Percentiles rank a stretch among this genome's conserved stretches.
These are phyloP conservation scores for Dipus sagitta DNA, from an alignment of 2,797 vertebrate genomes.

Conservation along the genomic window DNA sequence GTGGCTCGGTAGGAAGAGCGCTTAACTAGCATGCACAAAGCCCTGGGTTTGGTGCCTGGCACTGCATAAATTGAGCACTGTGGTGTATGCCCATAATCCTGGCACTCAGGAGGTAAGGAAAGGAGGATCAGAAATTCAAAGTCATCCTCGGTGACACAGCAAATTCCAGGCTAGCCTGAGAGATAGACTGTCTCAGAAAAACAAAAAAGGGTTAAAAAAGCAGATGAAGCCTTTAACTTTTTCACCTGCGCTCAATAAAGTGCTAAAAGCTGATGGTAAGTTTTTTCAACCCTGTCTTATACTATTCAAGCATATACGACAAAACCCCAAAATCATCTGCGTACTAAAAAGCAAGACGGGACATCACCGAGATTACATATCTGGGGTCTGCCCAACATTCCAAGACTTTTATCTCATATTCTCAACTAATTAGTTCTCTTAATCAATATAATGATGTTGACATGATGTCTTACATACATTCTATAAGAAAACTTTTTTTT, in stretches of 20 bases:
- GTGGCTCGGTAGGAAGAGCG: not conserved
- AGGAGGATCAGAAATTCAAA: not conserved
- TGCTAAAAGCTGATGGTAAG: not conserved
- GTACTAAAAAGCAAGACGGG: not conserved
- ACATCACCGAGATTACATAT: not conserved
- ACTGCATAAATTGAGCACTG: not conserved
- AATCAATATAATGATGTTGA: conserved; percentile 33
- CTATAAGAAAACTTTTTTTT: conserved; percentile 12
- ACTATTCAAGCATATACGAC: not conserved
- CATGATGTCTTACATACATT: not conserved
- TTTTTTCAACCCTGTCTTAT: conserved; percentile 13
- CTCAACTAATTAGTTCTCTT: conserved; percentile 23
- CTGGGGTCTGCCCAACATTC: not conserved
- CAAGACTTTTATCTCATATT: not conserved
- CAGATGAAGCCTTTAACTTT: conserved; percentile 24
- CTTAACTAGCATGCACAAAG: not conserved
- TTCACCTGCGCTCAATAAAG: not conserved
- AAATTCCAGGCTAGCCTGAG: not conserved
- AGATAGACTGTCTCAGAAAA: not conserved
- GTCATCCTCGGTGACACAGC: not conserved
- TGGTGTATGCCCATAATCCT: not conserved
- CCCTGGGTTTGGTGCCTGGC: not conserved
- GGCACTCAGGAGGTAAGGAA: not conserved
- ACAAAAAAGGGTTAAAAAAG: not conserved
- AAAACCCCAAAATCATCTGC: conserved; percentile 33